Base-by-base conservation (phyloP, 2,797 vertebrate genomes). In the Schizopygopsis pylzovi region DNA sequence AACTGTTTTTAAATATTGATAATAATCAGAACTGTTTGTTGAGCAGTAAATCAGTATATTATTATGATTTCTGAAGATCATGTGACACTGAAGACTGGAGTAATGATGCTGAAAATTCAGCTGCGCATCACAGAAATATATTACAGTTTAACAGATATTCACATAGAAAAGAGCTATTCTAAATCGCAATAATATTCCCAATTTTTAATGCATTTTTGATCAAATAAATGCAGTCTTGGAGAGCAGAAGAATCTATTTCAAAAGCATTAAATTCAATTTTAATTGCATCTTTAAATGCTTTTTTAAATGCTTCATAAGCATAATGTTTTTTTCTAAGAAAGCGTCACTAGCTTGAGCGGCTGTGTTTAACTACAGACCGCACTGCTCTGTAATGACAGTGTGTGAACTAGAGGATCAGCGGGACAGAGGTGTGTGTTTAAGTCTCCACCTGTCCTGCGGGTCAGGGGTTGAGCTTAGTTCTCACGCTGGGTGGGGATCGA, bases 361-460 rank as follows among this genome's bases (percentile, higher is more conserved):
- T 59, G 49, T 3, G 70, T 82, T 63, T 6, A 37, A 49, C 39
- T 9, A 18, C 39, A 45, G 41, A n/a, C 37, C 11, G 8, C n/a
- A 25, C 20, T 68, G 47, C 47, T 16, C 47, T 56, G 25, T 15
- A 28, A 59, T 84, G 61, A 56, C 65, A n/a, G 79, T 54, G 73
- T 78, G 73, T 77, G 82, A 28, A 28, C 25, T 28, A 28, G 25
- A 28, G 22, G 59, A 61, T 61, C 59, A 61, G 61, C 25, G 13
- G 61, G 61, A 65, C 61, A 65, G 28, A 67, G 63, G 80, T 70
- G 75, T 79, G 83, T 85, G 83, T 84, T 49, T 78, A 37, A 25
- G 81, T n/a, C 81, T 83, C 71, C 56, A 75, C 81, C 61, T 77
- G 82, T 83, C 71, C 59, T 43, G 71, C 22, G 54, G 56, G 75